Evolutionary conservation across 2,797 vertebrate genomes (phyloP).

Genomic region (Tenualosa thibaudeaui): DNA sequence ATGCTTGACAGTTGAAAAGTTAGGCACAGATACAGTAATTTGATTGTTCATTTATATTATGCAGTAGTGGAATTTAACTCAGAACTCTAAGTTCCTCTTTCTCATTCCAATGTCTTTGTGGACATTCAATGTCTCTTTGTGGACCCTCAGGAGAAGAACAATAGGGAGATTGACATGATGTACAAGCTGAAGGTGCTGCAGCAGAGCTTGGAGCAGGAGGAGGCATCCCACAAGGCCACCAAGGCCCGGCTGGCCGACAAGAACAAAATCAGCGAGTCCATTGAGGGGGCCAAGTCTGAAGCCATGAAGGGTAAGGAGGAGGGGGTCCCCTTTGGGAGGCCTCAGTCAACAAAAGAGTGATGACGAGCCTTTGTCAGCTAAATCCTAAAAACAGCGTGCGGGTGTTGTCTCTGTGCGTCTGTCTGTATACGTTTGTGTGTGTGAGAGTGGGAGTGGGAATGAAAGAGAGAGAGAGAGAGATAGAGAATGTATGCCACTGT

Average conservation of each 20-base stretch:
- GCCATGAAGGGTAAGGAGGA: slow-evolving; percentile 87
- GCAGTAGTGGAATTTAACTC: too few relatives aligned
- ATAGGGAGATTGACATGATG: slow-evolving; percentile 97
- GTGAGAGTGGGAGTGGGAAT: neutral
- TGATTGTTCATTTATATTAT: too few relatives aligned
- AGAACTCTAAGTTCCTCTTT: neutral
- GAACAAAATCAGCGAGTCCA: slow-evolving; percentile 96
- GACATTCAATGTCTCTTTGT: neutral
- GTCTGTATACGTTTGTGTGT: neutral
- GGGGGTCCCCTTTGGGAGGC: neutral
- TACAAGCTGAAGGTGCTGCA: slow-evolving; percentile 96
- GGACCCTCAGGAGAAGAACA: slow-evolving; percentile 89
- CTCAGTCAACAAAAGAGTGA: neutral
- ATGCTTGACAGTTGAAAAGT: too few relatives aligned
- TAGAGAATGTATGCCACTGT: neutral
- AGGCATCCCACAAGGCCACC: slow-evolving; percentile 91
- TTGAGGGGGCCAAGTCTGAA: slow-evolving; percentile 96
- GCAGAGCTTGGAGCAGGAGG: slow-evolving; percentile 94
- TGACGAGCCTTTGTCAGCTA: neutral
- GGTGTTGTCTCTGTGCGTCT: neutral
- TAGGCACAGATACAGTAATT: too few relatives aligned
- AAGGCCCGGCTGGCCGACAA: slow-evolving; percentile 92
- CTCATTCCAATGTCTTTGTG: neutral
- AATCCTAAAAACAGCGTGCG: neutral
- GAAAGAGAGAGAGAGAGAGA: neutral